Evolutionary conservation across 2,113 vertebrate species (phyloP), one percentile per base, ranked within the genome.

Genomic region (Aspidoscelis tigris): DNA sequence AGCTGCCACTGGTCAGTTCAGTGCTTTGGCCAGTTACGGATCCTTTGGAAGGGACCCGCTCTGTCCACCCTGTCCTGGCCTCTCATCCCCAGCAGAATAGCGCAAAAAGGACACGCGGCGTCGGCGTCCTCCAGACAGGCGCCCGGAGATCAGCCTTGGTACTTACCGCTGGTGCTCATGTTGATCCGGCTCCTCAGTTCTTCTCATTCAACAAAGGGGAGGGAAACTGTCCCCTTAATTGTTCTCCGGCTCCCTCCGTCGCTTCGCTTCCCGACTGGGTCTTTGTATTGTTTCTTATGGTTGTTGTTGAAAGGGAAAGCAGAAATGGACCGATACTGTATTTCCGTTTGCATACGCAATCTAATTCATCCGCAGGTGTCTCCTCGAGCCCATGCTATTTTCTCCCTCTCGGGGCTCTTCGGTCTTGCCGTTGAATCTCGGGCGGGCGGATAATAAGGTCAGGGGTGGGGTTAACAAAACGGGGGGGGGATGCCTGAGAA

Each of bases 151-250:
- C 91, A 94, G 86, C 92, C 82, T 9, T 70, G 26, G n/a, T 93
- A 96, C 96, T 96, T 92, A 96, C 96, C 92, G 95, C 96, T 96
- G 41, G 95, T 95, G 94, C 94, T 96, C 96, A 96, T 96, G 92
- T 75, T 93, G 93, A 87, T 93, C 92, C 84, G 71, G 73, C 93
- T 53, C 90, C 93, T 58, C 91, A 12, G 90, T 71, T 89, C 94
- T 93, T 88, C 93, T 95, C 95, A 95, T 88, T 88, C 95, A 94
- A 92, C 73, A 94, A 93, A 88, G 85, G 91, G 89, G 91, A 90
- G 91, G 83, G 77, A 83, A 86, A 89, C 82, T 47, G 94, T 86
- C 88, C 88, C 33, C 50, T 88, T 71, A 90, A 94, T 92, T 85
- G 89, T 93, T 89, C 83, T 12, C 68, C 53, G 33, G 7, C 39